A percentile compares a stretch with the other conserved stretches of the same genome.
Conservation (phyloP, 2,797 vertebrate species). For the Epinephelus malabaricus region DNA sequence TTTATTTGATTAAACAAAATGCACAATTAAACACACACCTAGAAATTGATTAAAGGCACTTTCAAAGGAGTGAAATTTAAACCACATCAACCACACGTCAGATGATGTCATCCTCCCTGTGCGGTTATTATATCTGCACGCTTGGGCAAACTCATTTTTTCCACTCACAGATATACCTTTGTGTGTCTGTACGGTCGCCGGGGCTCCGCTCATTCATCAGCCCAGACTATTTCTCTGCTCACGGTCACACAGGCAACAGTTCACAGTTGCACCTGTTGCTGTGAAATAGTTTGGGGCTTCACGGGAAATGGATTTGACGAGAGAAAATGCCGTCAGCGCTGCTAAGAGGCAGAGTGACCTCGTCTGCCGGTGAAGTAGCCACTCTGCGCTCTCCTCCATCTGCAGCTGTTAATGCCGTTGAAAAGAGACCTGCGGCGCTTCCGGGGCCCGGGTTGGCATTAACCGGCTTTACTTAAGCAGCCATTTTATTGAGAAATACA, state of each 20-base stretch:
- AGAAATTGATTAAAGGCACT: not conserved
- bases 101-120: conserved; percentile 29
- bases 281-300: conserved; percentile 54
- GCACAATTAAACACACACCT: not conserved
- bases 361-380: conserved; percentile 46
- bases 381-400: conserved; percentile 37
- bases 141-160: conserved; percentile 6
- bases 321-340: conserved; percentile 49
- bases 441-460: conserved; percentile 21
- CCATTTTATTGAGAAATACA: conserved; percentile 61
- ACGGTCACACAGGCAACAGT: conserved; percentile 28
- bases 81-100: not conserved
- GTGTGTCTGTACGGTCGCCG: not conserved
- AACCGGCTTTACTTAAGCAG: conserved; percentile 55
- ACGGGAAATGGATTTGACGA: conserved; percentile 63
- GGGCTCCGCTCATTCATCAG: conserved; percentile 2
- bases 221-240: conserved; percentile 14
- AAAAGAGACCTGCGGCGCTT: conserved; percentile 40
- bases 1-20: not conserved
- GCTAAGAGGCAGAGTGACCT: conserved; percentile 59
- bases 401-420: conserved; percentile 67
- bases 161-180: not conserved
- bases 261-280: conserved; percentile 69
- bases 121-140: conserved; percentile 3
- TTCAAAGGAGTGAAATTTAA: not conserved